A percentile compares a stretch with the other conserved stretches of the same genome.
Conservation (phyloP, 2,113 vertebrate genomes). For the Pygathrix nemaeus region DNA sequence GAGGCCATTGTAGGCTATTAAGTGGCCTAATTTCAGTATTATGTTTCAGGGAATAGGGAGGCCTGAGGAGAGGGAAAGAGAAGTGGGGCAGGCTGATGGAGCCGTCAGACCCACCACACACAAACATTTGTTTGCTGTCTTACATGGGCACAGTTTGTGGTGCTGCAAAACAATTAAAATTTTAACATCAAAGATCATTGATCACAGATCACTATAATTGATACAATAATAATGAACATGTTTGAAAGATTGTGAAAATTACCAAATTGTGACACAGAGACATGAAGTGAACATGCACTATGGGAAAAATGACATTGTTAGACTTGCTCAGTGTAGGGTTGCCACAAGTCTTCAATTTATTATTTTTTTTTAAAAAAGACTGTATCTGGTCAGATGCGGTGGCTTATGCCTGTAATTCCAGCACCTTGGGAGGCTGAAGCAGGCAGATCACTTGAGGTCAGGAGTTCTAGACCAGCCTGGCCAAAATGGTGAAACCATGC, state of each 20-base stretch:
- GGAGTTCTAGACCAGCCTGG: too few relatives aligned
- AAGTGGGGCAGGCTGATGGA: not conserved
- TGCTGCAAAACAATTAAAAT: not conserved
- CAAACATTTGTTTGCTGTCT: not conserved
- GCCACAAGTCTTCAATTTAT: not conserved
- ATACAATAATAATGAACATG: not conserved
- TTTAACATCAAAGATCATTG: not conserved
- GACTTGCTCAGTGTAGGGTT: not conserved
- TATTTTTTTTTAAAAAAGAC: not conserved
- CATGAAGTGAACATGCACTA: not conserved
- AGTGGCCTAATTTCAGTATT: not conserved
- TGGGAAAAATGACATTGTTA: not conserved
- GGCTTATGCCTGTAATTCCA: too few relatives aligned
- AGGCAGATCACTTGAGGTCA: too few relatives aligned
- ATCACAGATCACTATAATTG: not conserved
- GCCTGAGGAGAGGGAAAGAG: not conserved
- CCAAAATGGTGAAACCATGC: too few relatives aligned
- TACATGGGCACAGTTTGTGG: not conserved
- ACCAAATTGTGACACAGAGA: not conserved
- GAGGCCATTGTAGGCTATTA: not conserved
- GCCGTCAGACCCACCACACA: not conserved
- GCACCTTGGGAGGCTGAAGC: too few relatives aligned
- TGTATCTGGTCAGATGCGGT: not conserved
- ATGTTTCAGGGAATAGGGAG: not conserved
- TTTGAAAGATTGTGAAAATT: not conserved